A percentile compares a stretch with the other conserved stretches of the same genome.
Conservation (phyloP, 2,888 invertebrate species). For the Ochlodes sylvanus region DNA sequence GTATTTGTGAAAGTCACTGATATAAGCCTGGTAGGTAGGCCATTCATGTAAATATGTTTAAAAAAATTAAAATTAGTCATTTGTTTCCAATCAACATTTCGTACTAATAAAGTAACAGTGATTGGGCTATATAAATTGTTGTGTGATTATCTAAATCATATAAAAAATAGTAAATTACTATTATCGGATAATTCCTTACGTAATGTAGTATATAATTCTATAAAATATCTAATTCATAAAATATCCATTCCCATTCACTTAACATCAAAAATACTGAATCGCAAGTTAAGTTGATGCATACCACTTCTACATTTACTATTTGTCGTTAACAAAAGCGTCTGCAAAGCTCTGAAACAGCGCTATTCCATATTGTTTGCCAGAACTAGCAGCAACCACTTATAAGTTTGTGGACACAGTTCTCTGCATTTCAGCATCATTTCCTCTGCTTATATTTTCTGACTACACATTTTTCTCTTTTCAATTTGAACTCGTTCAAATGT, state of each 20-base stretch:
- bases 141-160: too few relatives aligned
- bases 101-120: too few relatives aligned
- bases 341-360: slow-evolving; percentile 11
- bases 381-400: slow-evolving; percentile 19
- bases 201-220: neutral
- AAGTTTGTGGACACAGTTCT: slow-evolving; percentile 27
- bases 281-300: neutral
- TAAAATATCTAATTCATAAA: neutral
- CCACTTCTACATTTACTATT: neutral
- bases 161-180: too few relatives aligned
- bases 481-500: slow-evolving; percentile 3
- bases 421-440: slow-evolving; percentile 14
- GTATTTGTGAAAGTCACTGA: too few relatives aligned
- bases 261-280: neutral
- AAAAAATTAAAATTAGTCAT: too few relatives aligned
- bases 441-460: slow-evolving; percentile 12
- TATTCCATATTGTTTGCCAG: slow-evolving; percentile 16
- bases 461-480: slow-evolving; percentile 14
- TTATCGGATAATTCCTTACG: too few relatives aligned
- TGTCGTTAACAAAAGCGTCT: slow-evolving; percentile 10
- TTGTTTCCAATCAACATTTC: too few relatives aligned
- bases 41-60: too few relatives aligned
- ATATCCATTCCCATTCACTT: neutral
- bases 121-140: too few relatives aligned
- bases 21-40: too few relatives aligned